Percentiles rank a stretch among this genome's conserved stretches.
phyloP scores from a whole-genome alignment of 2,888 invertebrate genomes.

The Latrodectus hesperus region DNA sequence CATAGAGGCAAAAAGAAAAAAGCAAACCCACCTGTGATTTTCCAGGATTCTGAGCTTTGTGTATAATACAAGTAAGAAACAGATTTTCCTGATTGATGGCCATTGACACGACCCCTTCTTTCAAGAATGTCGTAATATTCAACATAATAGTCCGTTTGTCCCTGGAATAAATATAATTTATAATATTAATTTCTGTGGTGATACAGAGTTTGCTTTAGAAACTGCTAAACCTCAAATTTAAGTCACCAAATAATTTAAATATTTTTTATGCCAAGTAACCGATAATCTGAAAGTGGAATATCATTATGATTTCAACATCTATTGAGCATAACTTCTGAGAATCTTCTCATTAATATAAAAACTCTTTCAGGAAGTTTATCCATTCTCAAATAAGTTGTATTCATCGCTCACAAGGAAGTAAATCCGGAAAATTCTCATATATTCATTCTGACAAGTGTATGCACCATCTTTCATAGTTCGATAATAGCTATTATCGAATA shows the following conservation, averaged over 20 bases:
- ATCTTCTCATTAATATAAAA: too few species aligned
- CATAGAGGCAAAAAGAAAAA: neutral
- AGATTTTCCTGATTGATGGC: constrained; percentile 2
- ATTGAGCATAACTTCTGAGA: neutral
- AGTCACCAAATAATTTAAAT: too few species aligned
- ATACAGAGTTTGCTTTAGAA: neutral
- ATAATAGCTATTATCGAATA: too few species aligned
- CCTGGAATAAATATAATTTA: neutral
- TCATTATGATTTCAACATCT: neutral
- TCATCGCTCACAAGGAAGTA: too few species aligned
- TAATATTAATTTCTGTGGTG: neutral
- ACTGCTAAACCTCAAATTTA: too few species aligned
- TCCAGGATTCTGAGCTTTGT: constrained; percentile 26
- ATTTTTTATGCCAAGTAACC: too few species aligned
- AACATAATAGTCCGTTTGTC: constrained; percentile 30
- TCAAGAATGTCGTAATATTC: constrained; percentile 41
- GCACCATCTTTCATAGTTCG: too few species aligned
- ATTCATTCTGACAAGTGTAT: too few species aligned
- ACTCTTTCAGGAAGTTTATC: too few species aligned
- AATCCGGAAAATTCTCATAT: too few species aligned
- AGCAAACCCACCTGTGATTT: constrained; percentile 21
- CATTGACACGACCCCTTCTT: constrained; percentile 26
- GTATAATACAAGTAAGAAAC: constrained; percentile 21
- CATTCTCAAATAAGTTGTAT: too few species aligned
- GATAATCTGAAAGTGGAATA: neutral